A percentile compares a stretch with the other conserved stretches of the same genome.
These are phyloP conservation scores for Drepana arcuata DNA, from an alignment of 1,140 invertebrate species.

Conservation along the genomic window DNA sequence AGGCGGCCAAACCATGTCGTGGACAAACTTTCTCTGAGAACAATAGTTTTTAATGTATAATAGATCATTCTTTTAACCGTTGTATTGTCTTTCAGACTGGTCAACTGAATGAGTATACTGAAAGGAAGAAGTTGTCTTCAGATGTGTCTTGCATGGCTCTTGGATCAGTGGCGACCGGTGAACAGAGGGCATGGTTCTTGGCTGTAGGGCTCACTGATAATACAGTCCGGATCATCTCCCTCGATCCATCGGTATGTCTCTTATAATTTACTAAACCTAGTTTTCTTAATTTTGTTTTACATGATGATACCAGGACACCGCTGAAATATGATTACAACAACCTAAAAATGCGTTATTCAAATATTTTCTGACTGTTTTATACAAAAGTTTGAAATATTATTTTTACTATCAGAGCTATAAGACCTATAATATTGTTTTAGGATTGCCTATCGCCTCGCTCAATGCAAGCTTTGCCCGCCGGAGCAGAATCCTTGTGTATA, in stretches of 20 bases:
- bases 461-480: slow-evolving; percentile 97
- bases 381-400: no score
- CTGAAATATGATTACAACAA: slow-evolving; percentile 67
- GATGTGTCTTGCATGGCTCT: slow-evolving; percentile 99
- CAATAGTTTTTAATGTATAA: slow-evolving; percentile 1
- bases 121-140: slow-evolving; percentile 95
- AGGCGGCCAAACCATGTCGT: slow-evolving; percentile 69
- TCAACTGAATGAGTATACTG: slow-evolving; percentile 98
- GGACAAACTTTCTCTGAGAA: slow-evolving; percentile 35
- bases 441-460: slow-evolving; percentile 94
- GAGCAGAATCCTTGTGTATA: slow-evolving; percentile 96
- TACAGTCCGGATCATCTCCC: slow-evolving; percentile 97
- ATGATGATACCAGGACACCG: slow-evolving; percentile 72
- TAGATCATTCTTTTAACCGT: slow-evolving; percentile 1
- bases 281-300: slow-evolving; percentile 11
- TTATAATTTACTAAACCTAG: slow-evolving; percentile 5
- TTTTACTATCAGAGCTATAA: no score
- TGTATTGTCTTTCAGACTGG: slow-evolving; percentile 81
- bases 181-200: slow-evolving; percentile 96
- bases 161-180: slow-evolving; percentile 94
- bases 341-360: slow-evolving; percentile 69
- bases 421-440: slow-evolving; percentile 28
- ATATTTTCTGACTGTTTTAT: slow-evolving; percentile 30
- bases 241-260: slow-evolving; percentile 89
- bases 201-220: slow-evolving; percentile 97